These are phyloP conservation scores for Pantherophis guttatus DNA, from an alignment of 2,113 vertebrate species.

Conservation along the genomic window DNA sequence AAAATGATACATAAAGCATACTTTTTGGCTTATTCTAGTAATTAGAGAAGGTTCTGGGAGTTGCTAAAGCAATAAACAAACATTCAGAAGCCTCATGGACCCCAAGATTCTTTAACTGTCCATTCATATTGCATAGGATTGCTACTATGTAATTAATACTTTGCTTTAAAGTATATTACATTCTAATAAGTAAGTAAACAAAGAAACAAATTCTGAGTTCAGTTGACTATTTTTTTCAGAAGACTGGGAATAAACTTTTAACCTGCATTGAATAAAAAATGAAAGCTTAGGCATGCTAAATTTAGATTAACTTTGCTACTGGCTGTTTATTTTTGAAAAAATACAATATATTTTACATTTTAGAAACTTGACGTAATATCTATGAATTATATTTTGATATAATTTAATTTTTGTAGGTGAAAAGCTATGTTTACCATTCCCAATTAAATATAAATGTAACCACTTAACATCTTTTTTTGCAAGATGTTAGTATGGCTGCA, in stretches of 20 bases:
- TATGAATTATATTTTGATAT: background rate
- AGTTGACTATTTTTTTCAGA: background rate
- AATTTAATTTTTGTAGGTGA: background rate
- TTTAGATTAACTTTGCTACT: background rate
- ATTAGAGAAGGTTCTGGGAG: background rate
- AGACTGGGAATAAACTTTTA: background rate
- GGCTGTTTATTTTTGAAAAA: background rate
- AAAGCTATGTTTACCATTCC: background rate
- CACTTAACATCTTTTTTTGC: background rate
- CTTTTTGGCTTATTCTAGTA: background rate
- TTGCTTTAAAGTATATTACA: background rate
- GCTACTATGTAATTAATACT: background rate
- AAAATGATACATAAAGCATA: background rate
- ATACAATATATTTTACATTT: background rate
- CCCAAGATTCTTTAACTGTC: background rate
- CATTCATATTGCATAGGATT: background rate
- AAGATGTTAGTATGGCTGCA: background rate
- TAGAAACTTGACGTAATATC: background rate
- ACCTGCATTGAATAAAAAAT: too few relatives aligned
- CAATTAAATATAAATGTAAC: background rate
- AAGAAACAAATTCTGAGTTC: background rate
- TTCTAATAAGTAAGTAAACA: background rate
- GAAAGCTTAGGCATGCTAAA: background rate
- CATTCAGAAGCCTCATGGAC: background rate
- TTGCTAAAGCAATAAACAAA: background rate